Evolutionary conservation across 2,888 invertebrate species (phyloP).

Genomic region (Nasonia oneida): DNA sequence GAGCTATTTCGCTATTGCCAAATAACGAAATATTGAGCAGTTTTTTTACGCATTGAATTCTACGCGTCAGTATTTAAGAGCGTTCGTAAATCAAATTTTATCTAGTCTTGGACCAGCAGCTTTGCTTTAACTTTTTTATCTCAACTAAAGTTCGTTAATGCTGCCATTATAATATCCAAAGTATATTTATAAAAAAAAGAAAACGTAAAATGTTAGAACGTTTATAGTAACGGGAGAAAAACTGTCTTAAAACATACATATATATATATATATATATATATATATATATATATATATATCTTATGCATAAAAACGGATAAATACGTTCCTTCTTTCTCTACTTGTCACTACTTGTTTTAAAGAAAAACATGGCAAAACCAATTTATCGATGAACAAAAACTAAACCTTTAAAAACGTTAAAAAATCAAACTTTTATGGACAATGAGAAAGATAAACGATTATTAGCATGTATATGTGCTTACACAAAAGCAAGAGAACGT

Average conservation of each 20-base stretch:
- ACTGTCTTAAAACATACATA: neutral
- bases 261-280: too few relatives aligned
- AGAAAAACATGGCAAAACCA: constrained; percentile 40
- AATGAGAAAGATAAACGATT: constrained; percentile 59
- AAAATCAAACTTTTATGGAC: constrained; percentile 72
- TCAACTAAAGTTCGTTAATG: constrained; percentile 61
- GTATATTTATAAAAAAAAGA: constrained; percentile 60
- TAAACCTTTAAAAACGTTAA: constrained; percentile 59
- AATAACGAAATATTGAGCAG: constrained; percentile 50
- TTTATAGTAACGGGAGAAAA: constrained; percentile 44
- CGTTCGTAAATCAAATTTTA: constrained; percentile 78
- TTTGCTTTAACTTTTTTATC: constrained; percentile 68
- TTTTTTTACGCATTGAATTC: constrained; percentile 60
- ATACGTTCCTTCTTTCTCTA: constrained; percentile 61
- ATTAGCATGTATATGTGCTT: constrained; percentile 47
- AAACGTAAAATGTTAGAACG: constrained; percentile 55
- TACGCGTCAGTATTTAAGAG: constrained; percentile 72
- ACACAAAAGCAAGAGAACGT: constrained; percentile 58
- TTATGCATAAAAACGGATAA: constrained; percentile 51
- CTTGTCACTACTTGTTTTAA: constrained; percentile 55
- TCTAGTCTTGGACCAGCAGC: constrained; percentile 78
- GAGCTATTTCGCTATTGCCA: constrained; percentile 42
- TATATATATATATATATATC: constrained; percentile 12
- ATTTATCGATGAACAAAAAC: constrained; percentile 47
- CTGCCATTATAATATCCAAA: constrained; percentile 64